Base-by-base conservation (phyloP, 1,140 invertebrate genomes). In the Plutomurus gul region DNA sequence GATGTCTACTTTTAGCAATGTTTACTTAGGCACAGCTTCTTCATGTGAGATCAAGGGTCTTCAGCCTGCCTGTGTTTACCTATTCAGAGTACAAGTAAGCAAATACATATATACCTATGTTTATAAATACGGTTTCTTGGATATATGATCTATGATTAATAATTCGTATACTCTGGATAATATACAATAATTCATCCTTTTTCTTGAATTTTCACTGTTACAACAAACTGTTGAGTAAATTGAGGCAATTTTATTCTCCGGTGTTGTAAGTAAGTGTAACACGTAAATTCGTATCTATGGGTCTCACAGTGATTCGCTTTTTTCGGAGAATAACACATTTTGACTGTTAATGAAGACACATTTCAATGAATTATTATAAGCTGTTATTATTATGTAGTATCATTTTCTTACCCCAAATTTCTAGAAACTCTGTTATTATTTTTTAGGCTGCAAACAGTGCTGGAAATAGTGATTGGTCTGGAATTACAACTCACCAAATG, bases 11-110 rank as follows among this genome's bases (percentile, higher is more conserved):
- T 85, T 84, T 65, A 76, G 40, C n/a, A 86, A 88, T 87, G 81
- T 89, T 40, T 89, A 87, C 82, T 83, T 84, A 78, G 89, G 89
- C 77, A 83, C 87, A 76, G 85, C 84, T 60, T 87, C 88, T 4
- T 88, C 84, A 77, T 91, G 88, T 84, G 91, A 94, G 84, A 88
- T 94, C n/a, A 91, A 90, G 84, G 90, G 91, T 79, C 87, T 96
- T 74, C 87, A 88, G 3, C 93, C 94, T 71, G 93, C 92, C 75
- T 92, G 92, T 20, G 87, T 90, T 13, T 96, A 95, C 86, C 91
- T 90, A 83, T 95, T 96, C 85, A 89, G 92, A 84, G 90, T 95
- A 51, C 89, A 89, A 86, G 90, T 90, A 84, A 85, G 84, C 20
- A 30, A 47, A 49, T 8, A n/a, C n/a, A n/a, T 16, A 60, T 8